Evolutionary conservation across 1,140 invertebrate genomes (phyloP), one percentile per base, ranked within the genome.

Genomic region (Euwallacea fornicatus): DNA sequence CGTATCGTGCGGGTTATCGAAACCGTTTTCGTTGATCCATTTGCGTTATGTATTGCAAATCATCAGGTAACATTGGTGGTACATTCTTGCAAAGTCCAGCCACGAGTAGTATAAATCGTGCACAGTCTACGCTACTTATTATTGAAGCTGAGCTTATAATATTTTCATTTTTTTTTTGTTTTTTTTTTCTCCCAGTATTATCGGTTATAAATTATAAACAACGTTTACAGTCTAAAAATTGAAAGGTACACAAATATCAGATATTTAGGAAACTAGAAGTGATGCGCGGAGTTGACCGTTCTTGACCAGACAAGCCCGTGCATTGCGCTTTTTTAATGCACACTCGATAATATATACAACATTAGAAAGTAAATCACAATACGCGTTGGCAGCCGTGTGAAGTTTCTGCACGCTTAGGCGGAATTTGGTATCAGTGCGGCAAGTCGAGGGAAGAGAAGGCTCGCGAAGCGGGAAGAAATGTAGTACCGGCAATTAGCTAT

Each of bases 221-320:
- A 78, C 72, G 56, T 76, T 78, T 50, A 76, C 74, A 70, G 68
- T 74, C 76, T 78, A 79, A 74, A 71, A 74, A 78, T 77, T 72
- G 64, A 74, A 79, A 78, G 78, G 78, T 78, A 78, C 77, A 78
- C 74, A 76, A 70, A 79, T 78, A 78, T 79, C 77, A 79, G 77
- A 79, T 76, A 76, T 50, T 47, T 74, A 77, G 73, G 75, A 73
- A 73, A 76, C 71, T 74, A 69, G 46, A 62, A 47, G 62, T 62
- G 59, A 69, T 62, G 62, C 62, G 55, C 62, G 42, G 53, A 53
- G 43, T 53, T 62, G 43, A 2, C 46, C 46, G 46, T 50, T 50
- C 13, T 50, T 11, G 47, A 11, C 10, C 13, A 50, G 10, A 50
- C 47, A 11, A 11, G 10, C 10, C 47, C 47, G 10, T 13, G 21